Conservation (phyloP, 2,888 invertebrate species). For the Kryphioiulus occultus region DNA sequence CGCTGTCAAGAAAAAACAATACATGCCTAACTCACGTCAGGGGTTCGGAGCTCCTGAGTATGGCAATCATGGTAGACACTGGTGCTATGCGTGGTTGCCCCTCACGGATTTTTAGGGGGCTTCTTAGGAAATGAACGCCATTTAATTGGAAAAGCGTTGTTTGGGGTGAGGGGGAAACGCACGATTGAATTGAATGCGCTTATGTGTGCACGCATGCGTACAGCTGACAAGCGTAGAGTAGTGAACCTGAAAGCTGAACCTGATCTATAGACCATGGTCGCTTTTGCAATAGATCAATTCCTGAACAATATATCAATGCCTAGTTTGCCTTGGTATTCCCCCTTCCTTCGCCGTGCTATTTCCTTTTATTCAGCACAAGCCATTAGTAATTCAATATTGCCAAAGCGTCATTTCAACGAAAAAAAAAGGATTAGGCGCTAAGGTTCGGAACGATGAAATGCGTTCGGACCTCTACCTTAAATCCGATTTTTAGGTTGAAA, state of each 20-base stretch:
- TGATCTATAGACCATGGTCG: neutral
- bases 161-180: neutral
- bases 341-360: neutral
- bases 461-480: no score
- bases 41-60: neutral
- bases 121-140: neutral
- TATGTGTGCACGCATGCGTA: neutral
- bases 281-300: conserved; percentile 1
- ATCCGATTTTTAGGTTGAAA: no score
- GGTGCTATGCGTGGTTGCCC: neutral
- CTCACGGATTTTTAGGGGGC: neutral
- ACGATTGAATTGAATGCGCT: neutral
- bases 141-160: neutral
- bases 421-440: neutral
- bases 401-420: neutral
- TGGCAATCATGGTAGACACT: neutral
- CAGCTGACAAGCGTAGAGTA: neutral
- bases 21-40: no score
- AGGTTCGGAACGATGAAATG: no score
- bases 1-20: no score
- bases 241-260: neutral
- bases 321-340: neutral
- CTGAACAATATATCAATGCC: conserved; percentile 8
- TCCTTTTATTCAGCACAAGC: neutral
- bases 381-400: conserved; percentile 20